Conservation (phyloP, 2,113 vertebrate species). For the Oreochromis tanganicae region DNA sequence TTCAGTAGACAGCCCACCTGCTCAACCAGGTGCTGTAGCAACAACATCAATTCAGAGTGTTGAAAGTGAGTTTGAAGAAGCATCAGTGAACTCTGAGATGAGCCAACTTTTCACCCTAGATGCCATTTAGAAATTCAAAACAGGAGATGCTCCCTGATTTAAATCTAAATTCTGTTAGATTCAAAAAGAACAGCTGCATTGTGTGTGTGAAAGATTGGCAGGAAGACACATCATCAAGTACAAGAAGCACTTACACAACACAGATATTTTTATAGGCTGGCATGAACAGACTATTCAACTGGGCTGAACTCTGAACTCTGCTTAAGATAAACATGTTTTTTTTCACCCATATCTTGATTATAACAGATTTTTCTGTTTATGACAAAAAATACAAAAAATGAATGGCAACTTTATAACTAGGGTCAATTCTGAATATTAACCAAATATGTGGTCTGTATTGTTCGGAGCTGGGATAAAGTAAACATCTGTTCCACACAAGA, state of each 20-base stretch:
- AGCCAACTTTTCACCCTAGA: not conserved
- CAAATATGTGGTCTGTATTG: not conserved
- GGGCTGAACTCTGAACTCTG: not conserved
- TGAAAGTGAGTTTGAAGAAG: not conserved
- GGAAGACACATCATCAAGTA: not conserved
- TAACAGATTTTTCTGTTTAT: not conserved
- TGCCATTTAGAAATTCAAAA: not conserved
- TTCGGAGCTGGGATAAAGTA: not conserved
- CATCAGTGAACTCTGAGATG: not conserved
- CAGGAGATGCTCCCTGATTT: not conserved
- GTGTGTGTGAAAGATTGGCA: not conserved
- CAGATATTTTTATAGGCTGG: not conserved
- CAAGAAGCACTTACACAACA: not conserved
- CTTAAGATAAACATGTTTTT: not conserved
- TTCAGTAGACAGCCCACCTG: not conserved
- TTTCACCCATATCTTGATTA: not conserved
- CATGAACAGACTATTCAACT: not conserved
- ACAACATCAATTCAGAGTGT: not conserved
- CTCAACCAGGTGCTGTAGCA: not conserved
- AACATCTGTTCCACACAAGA: not conserved
- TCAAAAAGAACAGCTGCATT: not conserved
- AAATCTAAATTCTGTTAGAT: not conserved
- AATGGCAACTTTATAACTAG: not conserved
- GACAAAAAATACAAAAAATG: not conserved
- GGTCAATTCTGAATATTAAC: not conserved